A percentile compares a stretch with the other conserved stretches of the same genome.
Evolutionary conservation across 2,888 invertebrate genomes (phyloP).

Genomic region (Drosophila crucigera): DNA sequence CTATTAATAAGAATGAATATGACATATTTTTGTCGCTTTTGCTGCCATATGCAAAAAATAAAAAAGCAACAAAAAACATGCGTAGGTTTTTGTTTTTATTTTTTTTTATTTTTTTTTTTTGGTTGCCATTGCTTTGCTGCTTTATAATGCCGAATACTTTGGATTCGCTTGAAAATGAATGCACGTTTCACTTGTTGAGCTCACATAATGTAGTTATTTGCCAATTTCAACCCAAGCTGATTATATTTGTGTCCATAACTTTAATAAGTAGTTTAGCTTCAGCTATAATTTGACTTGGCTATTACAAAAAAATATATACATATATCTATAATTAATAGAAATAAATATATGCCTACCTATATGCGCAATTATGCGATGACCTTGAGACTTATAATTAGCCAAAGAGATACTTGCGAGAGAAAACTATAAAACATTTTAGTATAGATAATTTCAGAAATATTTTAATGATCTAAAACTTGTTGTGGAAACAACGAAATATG

Average conservation of each 20-base stretch:
- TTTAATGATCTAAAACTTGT: neutral
- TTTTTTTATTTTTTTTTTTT: neutral
- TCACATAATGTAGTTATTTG: neutral
- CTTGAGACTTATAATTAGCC: conserved; percentile 32
- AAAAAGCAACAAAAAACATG: conserved; percentile 6
- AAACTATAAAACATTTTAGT: neutral
- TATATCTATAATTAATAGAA: neutral
- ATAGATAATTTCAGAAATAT: conserved; percentile 8
- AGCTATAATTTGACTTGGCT: neutral
- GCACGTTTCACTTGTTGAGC: conserved; percentile 48
- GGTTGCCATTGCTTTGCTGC: neutral
- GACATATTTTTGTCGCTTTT: conserved; percentile 52
- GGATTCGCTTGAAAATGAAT: conserved; percentile 34
- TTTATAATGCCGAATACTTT: conserved; percentile 2
- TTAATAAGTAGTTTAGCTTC: neutral
- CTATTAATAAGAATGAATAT: conserved; percentile 67
- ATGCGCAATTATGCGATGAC: conserved; percentile 31
- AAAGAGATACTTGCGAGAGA: conserved; percentile 3
- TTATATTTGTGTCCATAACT: conserved; percentile 10
- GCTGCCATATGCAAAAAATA: conserved; percentile 36
- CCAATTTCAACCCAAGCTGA: conserved; percentile 1
- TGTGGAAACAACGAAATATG: neutral
- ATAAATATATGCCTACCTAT: neutral
- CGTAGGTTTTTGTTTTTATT: conserved; percentile 1
- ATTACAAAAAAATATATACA: neutral